Base-by-base conservation (phyloP, 1,140 invertebrate genomes). In the Orussus abietinus region DNA sequence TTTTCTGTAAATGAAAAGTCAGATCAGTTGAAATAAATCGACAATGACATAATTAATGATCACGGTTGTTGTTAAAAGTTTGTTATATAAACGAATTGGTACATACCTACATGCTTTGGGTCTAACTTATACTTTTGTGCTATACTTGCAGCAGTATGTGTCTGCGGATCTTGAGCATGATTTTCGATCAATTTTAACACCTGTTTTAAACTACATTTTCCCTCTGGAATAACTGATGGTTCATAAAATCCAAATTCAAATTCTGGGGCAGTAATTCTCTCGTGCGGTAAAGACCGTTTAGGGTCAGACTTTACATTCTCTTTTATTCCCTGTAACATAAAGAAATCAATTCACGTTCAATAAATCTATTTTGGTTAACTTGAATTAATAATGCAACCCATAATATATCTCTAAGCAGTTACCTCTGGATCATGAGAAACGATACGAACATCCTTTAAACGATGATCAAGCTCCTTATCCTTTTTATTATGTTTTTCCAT, bases 371-470 rank as follows among this genome's bases (percentile, higher is more conserved):
- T n/a, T n/a, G n/a, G n/a, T n/a, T n/a, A 18, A 37, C 35, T 42
- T 50, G 31, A 18, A 51, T 13, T 33, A 34, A 34, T 22, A 4
- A n/a, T 29, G 25, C 6, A 41, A 38, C 15, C 39, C 46, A 25
- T 42, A 25, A 36, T 33, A 45, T 51, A 60, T 65, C n/a, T n/a
- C n/a, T n/a, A n/a, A n/a, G n/a, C n/a, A n/a, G n/a, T n/a, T n/a
- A 75, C 71, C 25, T 56, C 3, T 28, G 52, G 39, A 64, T 77
- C 75, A 45, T 72, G 37, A 1, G 84, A 86, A 13, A 74, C 77
- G 59, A 87, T 80, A 77, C 78, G 86, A 67, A 87, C 78, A 57
- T 80, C 62, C 66, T 81, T 85, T 29, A 87, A 69, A 52, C 78
- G 67, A 13, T 75, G 62, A 50, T 85, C 72, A 4, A 87, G 64